phyloP scores from a whole-genome alignment of 2,888 invertebrate genomes.

The Sipha maydis region DNA sequence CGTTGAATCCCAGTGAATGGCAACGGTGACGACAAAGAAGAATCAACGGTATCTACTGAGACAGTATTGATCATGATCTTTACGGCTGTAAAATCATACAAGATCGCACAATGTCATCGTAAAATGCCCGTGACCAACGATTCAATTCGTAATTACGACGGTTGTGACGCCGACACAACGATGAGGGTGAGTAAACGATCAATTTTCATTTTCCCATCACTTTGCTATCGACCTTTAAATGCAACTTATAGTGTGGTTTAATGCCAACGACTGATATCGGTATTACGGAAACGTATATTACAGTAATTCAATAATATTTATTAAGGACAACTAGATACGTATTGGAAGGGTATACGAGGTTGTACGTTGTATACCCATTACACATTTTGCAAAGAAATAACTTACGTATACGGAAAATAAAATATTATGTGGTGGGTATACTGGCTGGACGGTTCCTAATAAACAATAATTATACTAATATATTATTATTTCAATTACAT shows the following conservation, averaged over 20 bases:
- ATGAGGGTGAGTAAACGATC: background rate
- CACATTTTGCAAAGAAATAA: no score
- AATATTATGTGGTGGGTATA: no score
- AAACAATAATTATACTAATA: no score
- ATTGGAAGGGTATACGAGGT: no score
- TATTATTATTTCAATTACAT: no score
- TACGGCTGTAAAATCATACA: background rate
- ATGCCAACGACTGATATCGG: background rate
- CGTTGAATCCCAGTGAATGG: conserved; percentile 37
- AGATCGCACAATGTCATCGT: background rate
- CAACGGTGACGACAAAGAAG: conserved; percentile 26
- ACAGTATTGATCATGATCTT: conserved; percentile 26
- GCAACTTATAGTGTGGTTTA: background rate
- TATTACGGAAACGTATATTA: background rate
- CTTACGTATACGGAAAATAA: no score
- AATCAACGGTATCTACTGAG: background rate
- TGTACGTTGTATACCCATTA: no score
- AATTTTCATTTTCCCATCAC: background rate
- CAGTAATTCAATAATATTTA: background rate
- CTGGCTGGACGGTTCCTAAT: no score
- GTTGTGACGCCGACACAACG: background rate
- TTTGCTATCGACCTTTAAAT: background rate
- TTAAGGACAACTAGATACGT: no score
- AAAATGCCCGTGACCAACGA: background rate
- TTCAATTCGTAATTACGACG: background rate